Percentiles rank a stretch among this genome's conserved stretches.
These are phyloP conservation scores for Sebastes flavidus DNA, from an alignment of 2,797 vertebrate genomes.

Conservation along the genomic window DNA sequence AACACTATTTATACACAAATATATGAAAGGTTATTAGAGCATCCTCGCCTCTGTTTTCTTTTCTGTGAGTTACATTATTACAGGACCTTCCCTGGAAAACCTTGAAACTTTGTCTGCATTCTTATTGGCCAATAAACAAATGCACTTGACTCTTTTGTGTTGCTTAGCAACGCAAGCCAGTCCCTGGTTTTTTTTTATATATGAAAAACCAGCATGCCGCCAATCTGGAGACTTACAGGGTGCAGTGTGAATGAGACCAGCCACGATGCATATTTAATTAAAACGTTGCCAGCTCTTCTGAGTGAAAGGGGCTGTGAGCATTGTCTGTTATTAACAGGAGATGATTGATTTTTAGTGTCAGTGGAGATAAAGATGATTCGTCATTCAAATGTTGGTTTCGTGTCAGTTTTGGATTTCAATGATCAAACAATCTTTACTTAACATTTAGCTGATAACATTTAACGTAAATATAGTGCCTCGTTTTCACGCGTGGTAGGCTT, in stretches of 20 bases:
- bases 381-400: slow-evolving; percentile 7
- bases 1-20: slow-evolving; percentile 27
- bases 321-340: slow-evolving; percentile 28
- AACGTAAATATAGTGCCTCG: background rate
- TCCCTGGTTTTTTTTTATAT: slow-evolving; percentile 67
- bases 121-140: slow-evolving; percentile 74
- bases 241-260: slow-evolving; percentile 63
- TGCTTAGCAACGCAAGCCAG: slow-evolving; percentile 77
- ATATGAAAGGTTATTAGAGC: slow-evolving; percentile 25
- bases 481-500: background rate
- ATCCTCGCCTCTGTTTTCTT: background rate
- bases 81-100: slow-evolving; percentile 60
- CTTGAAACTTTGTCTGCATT: slow-evolving; percentile 74
- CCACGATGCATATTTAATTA: slow-evolving; percentile 64
- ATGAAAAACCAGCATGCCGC: slow-evolving; percentile 73
- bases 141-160: slow-evolving; percentile 79
- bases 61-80: slow-evolving; percentile 42
- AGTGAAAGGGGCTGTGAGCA: slow-evolving; percentile 7
- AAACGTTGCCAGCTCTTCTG: slow-evolving; percentile 43
- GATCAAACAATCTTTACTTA: background rate
- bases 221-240: slow-evolving; percentile 71
- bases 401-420: background rate
- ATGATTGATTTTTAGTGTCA: slow-evolving; percentile 25
- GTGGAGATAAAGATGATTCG: background rate
- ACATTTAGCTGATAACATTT: background rate